Evolutionary conservation across 2,888 invertebrate genomes (phyloP).

Genomic region (Melipona bicolor): DNA sequence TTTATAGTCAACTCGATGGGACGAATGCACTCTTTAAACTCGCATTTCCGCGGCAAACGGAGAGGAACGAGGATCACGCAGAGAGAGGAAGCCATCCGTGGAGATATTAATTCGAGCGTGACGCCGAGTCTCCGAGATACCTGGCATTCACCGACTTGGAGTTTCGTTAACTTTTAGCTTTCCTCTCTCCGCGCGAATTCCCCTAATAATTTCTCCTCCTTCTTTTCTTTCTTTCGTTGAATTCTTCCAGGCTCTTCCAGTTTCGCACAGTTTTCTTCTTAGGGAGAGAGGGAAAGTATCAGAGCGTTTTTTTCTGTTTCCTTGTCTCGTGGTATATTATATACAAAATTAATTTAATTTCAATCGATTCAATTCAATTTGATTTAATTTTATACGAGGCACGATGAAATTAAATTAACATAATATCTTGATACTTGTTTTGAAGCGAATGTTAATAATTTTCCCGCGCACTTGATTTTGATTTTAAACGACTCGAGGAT

Average conservation of each 20-base stretch:
- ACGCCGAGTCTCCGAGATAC: conserved; percentile 28
- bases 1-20: conserved; percentile 49
- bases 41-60: conserved; percentile 54
- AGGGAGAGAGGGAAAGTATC: background rate
- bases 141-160: conserved; percentile 23
- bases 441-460: no score
- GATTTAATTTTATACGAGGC: no score
- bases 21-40: conserved; percentile 59
- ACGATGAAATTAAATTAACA: no score
- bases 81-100: conserved; percentile 56
- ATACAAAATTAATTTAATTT: no score
- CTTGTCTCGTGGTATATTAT: no score
- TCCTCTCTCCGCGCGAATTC: background rate
- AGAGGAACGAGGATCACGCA: conserved; percentile 49
- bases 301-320: no score
- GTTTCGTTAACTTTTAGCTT: background rate
- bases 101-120: conserved; percentile 51
- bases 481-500: background rate
- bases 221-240: background rate
- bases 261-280: background rate
- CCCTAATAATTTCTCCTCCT: background rate
- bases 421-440: no score
- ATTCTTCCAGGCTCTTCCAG: background rate
- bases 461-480: background rate
- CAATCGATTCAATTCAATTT: no score